Base-by-base conservation (phyloP, 2,888 invertebrate species). In the Tricholauxania praeusta region DNA sequence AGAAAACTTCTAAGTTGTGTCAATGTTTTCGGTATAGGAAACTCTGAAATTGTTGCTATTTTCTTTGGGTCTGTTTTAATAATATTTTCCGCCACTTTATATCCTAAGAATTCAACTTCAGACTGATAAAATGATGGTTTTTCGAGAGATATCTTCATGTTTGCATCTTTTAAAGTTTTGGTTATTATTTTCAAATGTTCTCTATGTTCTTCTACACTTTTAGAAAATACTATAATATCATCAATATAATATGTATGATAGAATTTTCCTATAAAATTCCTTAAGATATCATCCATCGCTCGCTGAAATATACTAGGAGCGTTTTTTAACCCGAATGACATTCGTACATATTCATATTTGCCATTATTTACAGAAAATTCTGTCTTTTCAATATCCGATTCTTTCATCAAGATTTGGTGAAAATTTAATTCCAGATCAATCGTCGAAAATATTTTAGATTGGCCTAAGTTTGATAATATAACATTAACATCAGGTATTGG, bases 111-210 rank as follows among this genome's bases (percentile, higher is more conserved):
- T 73, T 78, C 77, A 8, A 79, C 75, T 39, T 76, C 65, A 66
- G 55, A 48, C 32, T 73, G 22, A 59, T 67, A 75, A 71, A 79
- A 78, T 66, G 76, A 64, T 2, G 76, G 77, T 75, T 80, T 81
- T 19, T 77, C 76, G 49, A 76, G 51, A 10, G 78, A 77, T n/a
- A 80, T 77, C 71, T 79, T 78, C 76, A 80, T 76, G 49, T 80
- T 73, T 10, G 76, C 71, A 1, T 76, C 28, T 68, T 53, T 22
- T 2, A 76, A 57, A 53, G 53, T 76, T 60, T 72, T 72, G 49
- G 72, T 74, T 60, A 72, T 74, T 62, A 60, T 72, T 69, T 71
- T 19, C 12, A 78, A 32, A 66, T 76, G 70, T 55, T 74, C 53
- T n/a, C 51, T 12, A 60, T 78, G 76, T 17, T 63, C 68, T n/a